Evolutionary conservation across 2,888 invertebrate genomes (phyloP), one percentile per base, ranked within the genome.

Genomic region (Pseudococcus viburni): DNA sequence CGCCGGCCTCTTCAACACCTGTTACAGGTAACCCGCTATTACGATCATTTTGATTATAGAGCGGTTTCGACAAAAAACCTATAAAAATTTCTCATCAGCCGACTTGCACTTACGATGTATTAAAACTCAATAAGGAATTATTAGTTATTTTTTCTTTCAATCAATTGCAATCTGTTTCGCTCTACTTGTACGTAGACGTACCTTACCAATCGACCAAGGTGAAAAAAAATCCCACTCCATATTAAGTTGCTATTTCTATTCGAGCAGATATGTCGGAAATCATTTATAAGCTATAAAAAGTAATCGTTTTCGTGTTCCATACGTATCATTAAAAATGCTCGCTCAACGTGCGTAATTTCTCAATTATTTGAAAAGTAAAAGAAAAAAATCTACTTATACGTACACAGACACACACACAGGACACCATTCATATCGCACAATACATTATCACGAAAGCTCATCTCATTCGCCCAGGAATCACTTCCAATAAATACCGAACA

Each of bases 91-190:
- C 80, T 83, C 80, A 83, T 83, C 80, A 83, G 46, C 80, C 19
- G 39, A 64, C 59, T 64, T 64, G 85, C 55, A 85, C 64, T 85
- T 59, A 85, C 17, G 59, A 64, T 85, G n/a, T 85, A 85, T 85
- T 85, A 59, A 85, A 85, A 59, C 85, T 85, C 85, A 85, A 85
- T 85, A 55, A 85, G 64, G 85, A 85, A 59, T 85, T 59, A 59
- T 42, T 85, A 59, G 85, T 85, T 85, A 26, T 26, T 59, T 39
- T 59, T 85, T 64, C 64, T 85, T 84, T 84, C 33, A 55, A 55
- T 84, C 55, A 83, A 83, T 83, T 83, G 80, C 80, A 83, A 83
- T 83, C 80, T 83, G 80, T 46, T 83, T 83, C 80, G 80, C 80
- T 83, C 80, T 19, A 83, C 80, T 83, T 46, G 80, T 46, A 83